Percentiles rank a stretch among this genome's conserved stretches.
These are phyloP conservation scores for Lineus longissimus DNA, from an alignment of 1,140 invertebrate species.

Conservation along the genomic window DNA sequence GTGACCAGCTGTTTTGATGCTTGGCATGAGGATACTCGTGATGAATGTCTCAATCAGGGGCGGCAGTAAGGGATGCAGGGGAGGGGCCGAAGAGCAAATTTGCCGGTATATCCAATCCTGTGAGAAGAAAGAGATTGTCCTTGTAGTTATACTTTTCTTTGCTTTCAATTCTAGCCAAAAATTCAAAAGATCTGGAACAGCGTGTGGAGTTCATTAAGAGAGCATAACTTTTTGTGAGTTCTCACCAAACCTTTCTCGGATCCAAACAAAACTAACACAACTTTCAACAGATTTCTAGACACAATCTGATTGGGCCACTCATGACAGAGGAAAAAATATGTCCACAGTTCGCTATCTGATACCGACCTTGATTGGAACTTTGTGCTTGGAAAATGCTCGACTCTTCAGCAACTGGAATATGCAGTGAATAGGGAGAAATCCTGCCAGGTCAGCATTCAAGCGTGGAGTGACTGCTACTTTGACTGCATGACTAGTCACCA, in stretches of 20 bases:
- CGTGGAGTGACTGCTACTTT: conserved; percentile 90
- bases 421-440: conserved; percentile 94
- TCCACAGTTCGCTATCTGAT: too few species aligned
- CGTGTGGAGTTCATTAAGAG: neutral
- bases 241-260: too few species aligned
- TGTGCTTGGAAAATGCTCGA: conserved; percentile 91
- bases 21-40: conserved; percentile 80
- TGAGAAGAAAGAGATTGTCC: neutral
- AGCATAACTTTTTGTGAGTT: too few species aligned
- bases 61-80: conserved; percentile 88
- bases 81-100: conserved; percentile 78
- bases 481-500: conserved; percentile 91
- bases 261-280: too few species aligned
- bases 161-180: too few species aligned
- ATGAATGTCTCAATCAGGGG: conserved; percentile 94
- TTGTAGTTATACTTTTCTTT: too few species aligned
- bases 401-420: conserved; percentile 94
- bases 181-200: neutral
- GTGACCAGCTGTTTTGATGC: conserved; percentile 58
- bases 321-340: too few species aligned
- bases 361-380: conserved; percentile 59
- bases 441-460: conserved; percentile 81
- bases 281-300: too few species aligned
- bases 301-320: too few species aligned
- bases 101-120: conserved; percentile 89